Evolutionary conservation across 2,888 invertebrate species (phyloP).

Genomic region (Rhagophthalmus giganteus): DNA sequence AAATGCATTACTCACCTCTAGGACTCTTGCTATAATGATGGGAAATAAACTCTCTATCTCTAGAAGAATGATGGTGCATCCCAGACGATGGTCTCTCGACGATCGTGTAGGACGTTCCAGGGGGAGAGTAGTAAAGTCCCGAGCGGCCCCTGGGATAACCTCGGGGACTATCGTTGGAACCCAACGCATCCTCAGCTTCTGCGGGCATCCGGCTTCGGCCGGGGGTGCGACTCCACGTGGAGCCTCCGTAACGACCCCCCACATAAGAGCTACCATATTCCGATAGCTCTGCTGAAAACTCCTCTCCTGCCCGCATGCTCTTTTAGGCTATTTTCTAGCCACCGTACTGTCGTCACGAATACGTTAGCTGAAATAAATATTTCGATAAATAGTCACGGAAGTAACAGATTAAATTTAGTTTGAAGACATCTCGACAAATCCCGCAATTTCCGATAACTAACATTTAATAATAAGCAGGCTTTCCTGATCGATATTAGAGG

Average conservation of each 20-base stretch:
- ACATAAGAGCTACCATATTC: slow-evolving; percentile 53
- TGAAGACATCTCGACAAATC: too few species aligned
- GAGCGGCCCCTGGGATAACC: slow-evolving; percentile 60
- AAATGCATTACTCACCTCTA: slow-evolving; percentile 45
- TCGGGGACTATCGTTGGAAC: slow-evolving; percentile 56
- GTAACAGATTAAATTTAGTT: too few species aligned
- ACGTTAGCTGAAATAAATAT: slow-evolving; percentile 47
- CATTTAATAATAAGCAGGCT: slow-evolving; percentile 14
- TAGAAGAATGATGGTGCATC: slow-evolving; percentile 58
- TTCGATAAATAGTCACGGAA: too few species aligned
- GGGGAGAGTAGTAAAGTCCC: slow-evolving; percentile 82
- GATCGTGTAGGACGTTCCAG: slow-evolving; percentile 87
- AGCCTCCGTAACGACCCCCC: slow-evolving; percentile 37
- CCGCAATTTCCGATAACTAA: slow-evolving; percentile 12
- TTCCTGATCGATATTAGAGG: slow-evolving; percentile 23
- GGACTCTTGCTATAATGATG: slow-evolving; percentile 54
- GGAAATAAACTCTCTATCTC: slow-evolving; percentile 42
- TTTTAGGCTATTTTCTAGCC: slow-evolving; percentile 46
- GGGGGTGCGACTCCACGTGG: slow-evolving; percentile 30
- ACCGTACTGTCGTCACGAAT: slow-evolving; percentile 51
- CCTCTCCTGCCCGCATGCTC: slow-evolving; percentile 52
- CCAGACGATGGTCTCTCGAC: slow-evolving; percentile 78
- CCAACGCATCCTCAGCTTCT: slow-evolving; percentile 63
- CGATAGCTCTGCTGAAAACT: slow-evolving; percentile 55
- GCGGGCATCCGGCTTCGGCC: slow-evolving; percentile 56